These are phyloP conservation scores for Halictus ligatus DNA, from an alignment of 2,888 invertebrate species.

Conservation along the genomic window DNA sequence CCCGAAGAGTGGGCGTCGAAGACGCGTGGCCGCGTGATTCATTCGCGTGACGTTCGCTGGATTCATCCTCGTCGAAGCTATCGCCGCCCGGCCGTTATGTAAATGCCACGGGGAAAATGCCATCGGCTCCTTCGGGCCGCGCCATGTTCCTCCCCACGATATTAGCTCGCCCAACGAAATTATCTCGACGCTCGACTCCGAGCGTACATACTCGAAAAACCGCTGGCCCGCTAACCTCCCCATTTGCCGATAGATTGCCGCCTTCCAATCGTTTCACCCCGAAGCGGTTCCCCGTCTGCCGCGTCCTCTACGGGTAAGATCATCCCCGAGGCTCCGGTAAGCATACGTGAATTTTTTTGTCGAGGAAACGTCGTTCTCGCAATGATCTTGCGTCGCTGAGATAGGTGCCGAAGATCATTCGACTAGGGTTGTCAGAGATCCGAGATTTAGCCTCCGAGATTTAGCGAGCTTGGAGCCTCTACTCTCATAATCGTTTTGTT, in stretches of 20 bases:
- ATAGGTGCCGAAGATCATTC: neutral
- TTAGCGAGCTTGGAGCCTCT: neutral
- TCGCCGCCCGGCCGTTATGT: neutral
- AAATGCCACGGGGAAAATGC: conserved; percentile 6
- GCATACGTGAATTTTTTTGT: neutral
- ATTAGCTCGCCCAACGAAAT: neutral
- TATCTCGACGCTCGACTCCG: neutral
- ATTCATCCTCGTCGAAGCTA: conserved; percentile 8
- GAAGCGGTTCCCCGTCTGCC: neutral
- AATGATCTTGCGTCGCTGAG: neutral
- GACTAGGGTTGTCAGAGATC: neutral
- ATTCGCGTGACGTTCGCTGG: neutral
- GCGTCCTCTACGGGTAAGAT: neutral
- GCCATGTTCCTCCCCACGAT: neutral
- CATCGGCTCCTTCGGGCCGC: neutral
- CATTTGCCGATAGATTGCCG: neutral
- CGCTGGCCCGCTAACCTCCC: neutral
- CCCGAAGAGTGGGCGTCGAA: neutral
- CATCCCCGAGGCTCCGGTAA: neutral
- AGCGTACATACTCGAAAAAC: neutral
- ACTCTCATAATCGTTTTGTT: neutral
- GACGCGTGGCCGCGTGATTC: neutral
- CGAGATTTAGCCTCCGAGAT: neutral
- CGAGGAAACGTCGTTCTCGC: no score
- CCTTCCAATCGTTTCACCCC: neutral